Evolutionary conservation across 23 tunicate genomes (phyloP), one percentile per base, ranked within the genome.

Genomic region (Styela plicata): DNA sequence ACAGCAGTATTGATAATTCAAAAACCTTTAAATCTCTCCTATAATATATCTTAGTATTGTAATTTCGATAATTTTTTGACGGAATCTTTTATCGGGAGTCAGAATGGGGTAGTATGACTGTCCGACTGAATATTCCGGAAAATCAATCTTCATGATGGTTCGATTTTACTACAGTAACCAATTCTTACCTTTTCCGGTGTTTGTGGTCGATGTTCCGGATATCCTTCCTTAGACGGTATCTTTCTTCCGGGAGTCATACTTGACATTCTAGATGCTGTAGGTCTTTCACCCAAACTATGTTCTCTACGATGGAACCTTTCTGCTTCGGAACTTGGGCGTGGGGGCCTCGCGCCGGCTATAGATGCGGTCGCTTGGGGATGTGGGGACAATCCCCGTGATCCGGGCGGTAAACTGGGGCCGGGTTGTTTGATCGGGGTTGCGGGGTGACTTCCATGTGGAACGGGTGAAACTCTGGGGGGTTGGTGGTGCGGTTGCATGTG

Each of bases 171-270:
- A n/a, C n/a, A n/a, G n/a, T n/a, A n/a, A n/a, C n/a, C n/a, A n/a
- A n/a, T n/a, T n/a, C 81, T 52, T 17, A 76, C 81, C 68, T 76
- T 76, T 5, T 76, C 81, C 28, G 81, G 81, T 21, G 63, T 76
- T 23, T 29, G 81, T 16, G 27, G 52, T 5, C 65, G 17, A 10
- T 52, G 81, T 44, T 76, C 81, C 28, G 66, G 64, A 29, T 44
- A 76, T 18, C 31, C 66, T 26, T 76, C 81, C 31, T 53, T 52
- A 7, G 64, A 10, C 27, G n/a, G 66, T 27, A 17, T 64, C 2
- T 76, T 76, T n/a, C 81, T 36, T 10, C 28, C 64, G 18, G 81
- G 66, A 23, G 66, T 53, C 66, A 27, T 29, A 23, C 21, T 76
- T 44, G 68, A 44, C 7, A 57, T 37, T 44, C 81, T 36, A 24